These are phyloP conservation scores for Mayetiola destructor DNA, from an alignment of 2,888 invertebrate genomes.

Conservation along the genomic window DNA sequence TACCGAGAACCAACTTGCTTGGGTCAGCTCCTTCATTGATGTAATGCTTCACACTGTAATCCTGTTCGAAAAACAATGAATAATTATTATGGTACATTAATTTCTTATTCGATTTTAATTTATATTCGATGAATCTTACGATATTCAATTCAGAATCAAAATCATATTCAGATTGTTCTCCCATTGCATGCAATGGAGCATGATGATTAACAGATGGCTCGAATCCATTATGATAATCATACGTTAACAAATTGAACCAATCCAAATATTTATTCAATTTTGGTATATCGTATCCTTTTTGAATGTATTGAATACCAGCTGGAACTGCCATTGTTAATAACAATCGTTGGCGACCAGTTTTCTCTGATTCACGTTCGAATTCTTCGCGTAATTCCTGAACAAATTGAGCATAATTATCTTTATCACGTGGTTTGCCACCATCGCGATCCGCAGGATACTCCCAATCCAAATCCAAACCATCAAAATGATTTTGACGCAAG, in stretches of 20 bases:
- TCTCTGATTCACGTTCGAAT: slow-evolving; percentile 71
- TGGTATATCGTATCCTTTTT: slow-evolving; percentile 83
- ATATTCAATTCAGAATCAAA: slow-evolving; percentile 77
- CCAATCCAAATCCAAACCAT: slow-evolving; percentile 88
- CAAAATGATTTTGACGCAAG: slow-evolving; percentile 80
- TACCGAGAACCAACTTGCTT: slow-evolving; percentile 68
- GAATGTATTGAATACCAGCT: slow-evolving; percentile 82
- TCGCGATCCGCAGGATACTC: slow-evolving; percentile 37
- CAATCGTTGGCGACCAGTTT: slow-evolving; percentile 63
- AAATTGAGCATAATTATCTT: slow-evolving; percentile 73
- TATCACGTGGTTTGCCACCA: slow-evolving; percentile 65
- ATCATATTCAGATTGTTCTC: slow-evolving; percentile 76
- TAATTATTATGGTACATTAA: neutral
- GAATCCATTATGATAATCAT: slow-evolving; percentile 85
- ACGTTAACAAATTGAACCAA: slow-evolving; percentile 82
- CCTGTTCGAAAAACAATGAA: slow-evolving; percentile 37
- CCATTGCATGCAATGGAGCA: slow-evolving; percentile 65
- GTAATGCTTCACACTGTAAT: slow-evolving; percentile 73
- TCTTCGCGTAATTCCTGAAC: slow-evolving; percentile 81
- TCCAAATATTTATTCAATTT: slow-evolving; percentile 76
- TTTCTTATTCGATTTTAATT: neutral
- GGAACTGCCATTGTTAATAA: slow-evolving; percentile 88
- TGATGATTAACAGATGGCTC: slow-evolving; percentile 87
- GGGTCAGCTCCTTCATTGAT: slow-evolving; percentile 62
- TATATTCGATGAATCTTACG: slow-evolving; percentile 43